These are phyloP conservation scores for Zootoca vivipara DNA, from an alignment of 2,113 vertebrate genomes.

Conservation along the genomic window DNA sequence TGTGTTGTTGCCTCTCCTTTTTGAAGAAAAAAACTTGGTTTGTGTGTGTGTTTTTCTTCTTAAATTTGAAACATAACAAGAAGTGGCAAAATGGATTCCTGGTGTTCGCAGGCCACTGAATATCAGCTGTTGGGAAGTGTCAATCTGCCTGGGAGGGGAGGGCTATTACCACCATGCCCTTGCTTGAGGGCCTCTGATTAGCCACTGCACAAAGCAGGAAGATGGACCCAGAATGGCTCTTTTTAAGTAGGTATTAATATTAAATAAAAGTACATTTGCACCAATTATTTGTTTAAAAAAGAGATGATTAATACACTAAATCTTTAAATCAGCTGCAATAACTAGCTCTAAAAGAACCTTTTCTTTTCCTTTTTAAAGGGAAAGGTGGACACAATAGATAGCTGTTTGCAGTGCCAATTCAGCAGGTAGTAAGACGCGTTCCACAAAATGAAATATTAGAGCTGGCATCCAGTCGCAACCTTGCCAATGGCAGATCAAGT, in stretches of 20 bases:
- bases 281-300: not conserved
- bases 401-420: constrained; percentile 47
- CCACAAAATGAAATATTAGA: constrained; percentile 59
- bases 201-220: not conserved
- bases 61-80: no score
- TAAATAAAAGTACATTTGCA: not conserved
- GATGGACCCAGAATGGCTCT: not conserved
- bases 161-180: not conserved
- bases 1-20: no score
- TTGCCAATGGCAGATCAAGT: not conserved
- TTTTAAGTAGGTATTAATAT: not conserved
- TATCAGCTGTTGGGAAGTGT: not conserved
- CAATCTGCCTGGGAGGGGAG: not conserved
- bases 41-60: no score
- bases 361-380: constrained; percentile 37
- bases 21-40: no score
- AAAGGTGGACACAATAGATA: not conserved
- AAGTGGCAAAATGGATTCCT: not conserved
- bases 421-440: constrained; percentile 55
- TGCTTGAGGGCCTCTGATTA: not conserved
- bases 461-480: constrained; percentile 10
- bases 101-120: not conserved
- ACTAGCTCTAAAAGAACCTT: not conserved
- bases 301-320: not conserved
- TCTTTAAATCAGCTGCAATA: not conserved